Evolutionary conservation across 2,888 invertebrate species (phyloP).

Genomic region (Nomada goodeniana): DNA sequence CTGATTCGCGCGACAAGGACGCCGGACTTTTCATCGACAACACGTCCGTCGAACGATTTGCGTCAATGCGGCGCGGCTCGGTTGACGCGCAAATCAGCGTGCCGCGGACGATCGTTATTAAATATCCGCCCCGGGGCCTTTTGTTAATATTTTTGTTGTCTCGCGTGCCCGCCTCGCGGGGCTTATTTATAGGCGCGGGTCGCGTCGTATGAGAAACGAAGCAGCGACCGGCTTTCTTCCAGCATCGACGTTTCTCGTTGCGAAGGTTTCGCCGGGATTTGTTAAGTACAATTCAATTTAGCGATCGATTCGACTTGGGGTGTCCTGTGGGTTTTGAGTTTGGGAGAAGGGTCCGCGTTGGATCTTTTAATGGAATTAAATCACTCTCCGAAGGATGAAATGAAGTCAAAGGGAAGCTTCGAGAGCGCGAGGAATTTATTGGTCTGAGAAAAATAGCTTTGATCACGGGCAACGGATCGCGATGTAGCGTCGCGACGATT

Average conservation of each 20-base stretch:
- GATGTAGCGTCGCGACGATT: constrained; percentile 1
- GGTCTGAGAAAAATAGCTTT: constrained; percentile 23
- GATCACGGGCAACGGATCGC: constrained; percentile 16
- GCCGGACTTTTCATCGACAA: constrained; percentile 65
- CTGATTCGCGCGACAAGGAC: constrained; percentile 54
- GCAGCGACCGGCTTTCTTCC: constrained; percentile 20
- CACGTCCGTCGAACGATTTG: constrained; percentile 52
- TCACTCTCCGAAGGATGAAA: too few relatives aligned
- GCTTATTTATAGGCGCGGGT: constrained; percentile 46
- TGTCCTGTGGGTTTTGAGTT: too few relatives aligned
- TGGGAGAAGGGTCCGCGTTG: too few relatives aligned
- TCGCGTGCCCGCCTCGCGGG: neutral
- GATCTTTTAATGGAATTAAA: too few relatives aligned
- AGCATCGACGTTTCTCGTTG: constrained; percentile 21
- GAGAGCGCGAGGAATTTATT: too few relatives aligned
- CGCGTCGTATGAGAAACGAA: neutral
- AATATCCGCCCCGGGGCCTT: constrained; percentile 25
- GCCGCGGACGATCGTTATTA: constrained; percentile 37
- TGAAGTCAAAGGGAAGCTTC: too few relatives aligned
- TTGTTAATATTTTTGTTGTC: constrained; percentile 49
- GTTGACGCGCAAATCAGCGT: constrained; percentile 54
- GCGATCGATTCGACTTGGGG: constrained; percentile 28
- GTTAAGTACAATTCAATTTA: constrained; percentile 44
- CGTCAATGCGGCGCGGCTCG: constrained; percentile 53
- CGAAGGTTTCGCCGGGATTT: constrained; percentile 34